Evolutionary conservation across 2,888 invertebrate species (phyloP).

Genomic region (Sarcophaga caerulescens): DNA sequence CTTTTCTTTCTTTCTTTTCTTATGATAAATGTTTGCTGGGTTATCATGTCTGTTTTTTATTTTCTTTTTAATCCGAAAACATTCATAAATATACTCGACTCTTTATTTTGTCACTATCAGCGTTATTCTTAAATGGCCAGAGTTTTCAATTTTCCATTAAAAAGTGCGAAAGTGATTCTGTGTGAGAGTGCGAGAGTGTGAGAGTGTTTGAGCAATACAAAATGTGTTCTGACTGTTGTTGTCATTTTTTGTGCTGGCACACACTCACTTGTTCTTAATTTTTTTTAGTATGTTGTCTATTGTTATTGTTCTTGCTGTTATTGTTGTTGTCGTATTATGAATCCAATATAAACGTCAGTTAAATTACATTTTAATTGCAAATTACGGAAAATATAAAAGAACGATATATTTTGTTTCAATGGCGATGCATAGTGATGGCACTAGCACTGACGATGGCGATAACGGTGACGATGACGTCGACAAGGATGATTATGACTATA

Average conservation of each 20-base stretch:
- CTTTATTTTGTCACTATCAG: conserved; percentile 64
- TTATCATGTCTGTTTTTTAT: neutral
- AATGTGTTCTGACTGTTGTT: neutral
- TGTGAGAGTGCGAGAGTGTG: neutral
- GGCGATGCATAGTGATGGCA: conserved; percentile 33
- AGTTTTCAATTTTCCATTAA: conserved; percentile 60
- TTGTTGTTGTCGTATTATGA: conserved; percentile 55
- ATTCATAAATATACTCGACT: conserved; percentile 47
- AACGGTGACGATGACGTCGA: conserved; percentile 8
- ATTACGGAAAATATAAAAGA: conserved; percentile 61
- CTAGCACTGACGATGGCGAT: neutral
- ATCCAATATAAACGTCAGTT: conserved; percentile 68
- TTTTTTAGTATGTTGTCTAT: neutral
- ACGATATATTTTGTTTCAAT: conserved; percentile 59
- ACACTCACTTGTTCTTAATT: neutral
- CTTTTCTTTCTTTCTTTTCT: too few species aligned
- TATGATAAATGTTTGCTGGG: neutral
- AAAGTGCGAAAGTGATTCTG: conserved; percentile 24
- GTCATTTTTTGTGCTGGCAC: neutral
- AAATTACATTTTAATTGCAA: conserved; percentile 68
- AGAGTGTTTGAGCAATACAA: neutral
- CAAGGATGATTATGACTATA: conserved; percentile 37
- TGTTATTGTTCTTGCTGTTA: neutral
- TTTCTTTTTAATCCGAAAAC: conserved; percentile 20
- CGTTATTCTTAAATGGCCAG: conserved; percentile 52